Conservation (phyloP, 2,797 vertebrate genomes). For the Intellagama lesueurii region DNA sequence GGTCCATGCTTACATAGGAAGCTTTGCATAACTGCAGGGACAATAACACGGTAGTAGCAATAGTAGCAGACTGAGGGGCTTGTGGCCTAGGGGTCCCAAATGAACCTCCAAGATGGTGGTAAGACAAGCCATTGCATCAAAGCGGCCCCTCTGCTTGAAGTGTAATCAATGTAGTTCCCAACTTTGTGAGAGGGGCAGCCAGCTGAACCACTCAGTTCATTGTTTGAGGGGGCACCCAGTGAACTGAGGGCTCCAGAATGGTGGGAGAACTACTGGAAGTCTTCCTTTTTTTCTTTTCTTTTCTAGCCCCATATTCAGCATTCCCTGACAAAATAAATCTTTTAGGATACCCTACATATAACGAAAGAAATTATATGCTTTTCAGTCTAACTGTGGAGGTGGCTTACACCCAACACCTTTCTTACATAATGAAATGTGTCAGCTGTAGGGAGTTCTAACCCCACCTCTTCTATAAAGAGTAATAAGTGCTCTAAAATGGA, state of each 20-base stretch:
- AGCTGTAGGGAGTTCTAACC: background rate
- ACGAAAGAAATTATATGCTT: rapidly evolving
- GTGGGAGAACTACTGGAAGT: background rate
- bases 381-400: background rate
- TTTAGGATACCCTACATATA: slow-evolving; percentile 39
- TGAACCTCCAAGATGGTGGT: background rate
- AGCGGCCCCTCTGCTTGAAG: too few species aligned
- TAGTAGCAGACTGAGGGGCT: background rate
- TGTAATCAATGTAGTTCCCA: background rate
- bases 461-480: slow-evolving; percentile 64
- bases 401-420: slow-evolving; percentile 18
- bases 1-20: background rate
- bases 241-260: background rate
- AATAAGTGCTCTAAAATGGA: slow-evolving; percentile 70
- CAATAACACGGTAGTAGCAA: background rate
- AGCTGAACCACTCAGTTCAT: background rate
- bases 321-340: background rate
- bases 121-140: background rate
- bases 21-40: background rate
- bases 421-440: background rate
- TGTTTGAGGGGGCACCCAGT: background rate
- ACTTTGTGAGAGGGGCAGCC: background rate
- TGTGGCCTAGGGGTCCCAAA: background rate
- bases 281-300: too few species aligned
- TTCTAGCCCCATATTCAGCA: background rate